Evolutionary conservation across 2,888 invertebrate genomes (phyloP), one percentile per base, ranked within the genome.

Genomic region (Chymomyza amoena): DNA sequence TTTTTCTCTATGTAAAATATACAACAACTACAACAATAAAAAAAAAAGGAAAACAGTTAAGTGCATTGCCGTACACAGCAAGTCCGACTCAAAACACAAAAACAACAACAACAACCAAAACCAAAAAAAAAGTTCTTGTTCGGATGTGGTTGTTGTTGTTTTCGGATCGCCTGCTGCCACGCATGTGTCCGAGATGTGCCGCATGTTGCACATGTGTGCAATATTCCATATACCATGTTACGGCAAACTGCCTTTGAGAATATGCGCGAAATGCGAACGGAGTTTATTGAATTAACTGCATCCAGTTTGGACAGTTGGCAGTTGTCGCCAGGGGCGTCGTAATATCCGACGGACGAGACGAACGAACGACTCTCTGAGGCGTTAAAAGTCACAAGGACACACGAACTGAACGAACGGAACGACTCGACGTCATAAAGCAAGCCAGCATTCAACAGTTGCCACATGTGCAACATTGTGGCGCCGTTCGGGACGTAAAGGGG

Each of bases 361-460:
- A n/a, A 28, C 28, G 28, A 28, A 32, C 32, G 5, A 32, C 32
- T 32, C 32, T 39, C 62, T n/a, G 16, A 75, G 77, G 88, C 88
- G 84, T 88, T 88, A 84, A 84, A 88, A 88, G 70, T 87, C 88
- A 88, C 88, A 88, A 84, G 88, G 84, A 84, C 88, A 86, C 77
- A 73, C 39, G 39, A 45, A 45, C 39, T 13, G 39, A 45, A 45
- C n/a, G n/a, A n/a, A n/a, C n/a, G n/a, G n/a, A n/a, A n/a, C n/a
- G n/a, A n/a, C n/a, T n/a, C n/a, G n/a, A n/a, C 39, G 39, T 13
- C 10, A 45, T 45, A 45, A 45, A 45, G 39, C 13, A 45, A 45
- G 39, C 39, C 13, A 45, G 39, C 39, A 13, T 45, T 45, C 39
- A 45, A 45, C 39, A 45, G 10, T 45, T 45, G 39, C 39, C 28